A percentile compares a stretch with the other conserved stretches of the same genome.
These are phyloP conservation scores for Ectropis crepuscularia DNA, from an alignment of 2,888 invertebrate genomes.

Conservation along the genomic window DNA sequence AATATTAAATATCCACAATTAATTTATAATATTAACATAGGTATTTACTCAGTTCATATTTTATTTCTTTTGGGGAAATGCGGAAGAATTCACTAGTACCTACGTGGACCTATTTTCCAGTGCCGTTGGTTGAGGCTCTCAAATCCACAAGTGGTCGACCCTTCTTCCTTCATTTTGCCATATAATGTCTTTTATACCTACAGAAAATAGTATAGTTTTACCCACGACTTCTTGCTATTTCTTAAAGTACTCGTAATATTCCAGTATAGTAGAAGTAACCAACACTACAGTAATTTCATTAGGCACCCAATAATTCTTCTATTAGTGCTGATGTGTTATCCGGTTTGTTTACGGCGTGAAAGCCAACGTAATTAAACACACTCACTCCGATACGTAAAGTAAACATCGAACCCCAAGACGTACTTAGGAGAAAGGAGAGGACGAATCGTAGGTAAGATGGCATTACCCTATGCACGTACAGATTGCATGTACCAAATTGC, in stretches of 20 bases:
- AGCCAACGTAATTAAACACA: constrained; percentile 45
- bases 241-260: constrained; percentile 1
- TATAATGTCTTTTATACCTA: constrained; percentile 43
- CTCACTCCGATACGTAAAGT: constrained; percentile 38
- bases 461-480: constrained; percentile 28
- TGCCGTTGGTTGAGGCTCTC: constrained; percentile 55
- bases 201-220: too few relatives aligned
- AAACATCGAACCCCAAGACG: constrained; percentile 42
- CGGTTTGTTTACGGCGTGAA: constrained; percentile 35
- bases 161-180: constrained; percentile 59
- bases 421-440: constrained; percentile 38
- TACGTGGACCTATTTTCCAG: constrained; percentile 63
- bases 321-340: constrained; percentile 33
- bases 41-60: too few relatives aligned
- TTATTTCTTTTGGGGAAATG: neutral
- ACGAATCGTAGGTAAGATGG: constrained; percentile 32
- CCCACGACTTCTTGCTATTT: neutral
- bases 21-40: too few relatives aligned
- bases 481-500: constrained; percentile 4
- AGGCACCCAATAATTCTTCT: constrained; percentile 12
- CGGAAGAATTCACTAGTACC: constrained; percentile 36
- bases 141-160: constrained; percentile 82
- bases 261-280: constrained; percentile 8
- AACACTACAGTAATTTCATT: constrained; percentile 20
- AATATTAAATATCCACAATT: too few relatives aligned